A percentile compares a stretch with the other conserved stretches of the same genome.
These are phyloP conservation scores for Theodoxus fluviatilis DNA, from an alignment of 2,888 invertebrate species.

Conservation along the genomic window DNA sequence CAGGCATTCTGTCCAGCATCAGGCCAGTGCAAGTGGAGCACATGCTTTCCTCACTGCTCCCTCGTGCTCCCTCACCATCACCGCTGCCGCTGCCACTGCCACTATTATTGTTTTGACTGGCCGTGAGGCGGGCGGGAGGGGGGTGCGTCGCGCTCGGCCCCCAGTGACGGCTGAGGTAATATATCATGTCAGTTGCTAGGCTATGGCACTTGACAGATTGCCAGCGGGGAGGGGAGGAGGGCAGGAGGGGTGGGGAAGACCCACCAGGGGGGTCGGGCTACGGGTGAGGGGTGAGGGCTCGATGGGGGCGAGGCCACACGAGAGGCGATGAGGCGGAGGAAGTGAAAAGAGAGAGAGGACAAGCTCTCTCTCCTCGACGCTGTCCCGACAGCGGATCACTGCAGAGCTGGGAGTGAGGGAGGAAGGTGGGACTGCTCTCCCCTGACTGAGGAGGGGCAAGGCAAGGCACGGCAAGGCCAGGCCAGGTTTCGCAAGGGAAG, in stretches of 20 bases:
- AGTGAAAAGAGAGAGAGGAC: no score
- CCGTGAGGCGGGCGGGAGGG: slow-evolving; percentile 29
- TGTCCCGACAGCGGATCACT: no score
- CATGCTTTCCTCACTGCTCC: slow-evolving; percentile 24
- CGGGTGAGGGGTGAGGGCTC: no score
- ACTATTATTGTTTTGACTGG: slow-evolving; percentile 30
- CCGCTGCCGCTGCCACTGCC: slow-evolving; percentile 28
- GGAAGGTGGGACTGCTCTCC: no score
- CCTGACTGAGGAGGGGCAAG: no score
- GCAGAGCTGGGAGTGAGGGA: no score
- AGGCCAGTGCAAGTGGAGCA: slow-evolving; percentile 33
- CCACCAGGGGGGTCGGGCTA: no score
- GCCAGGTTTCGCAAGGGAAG: no score
- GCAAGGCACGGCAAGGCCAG: no score
- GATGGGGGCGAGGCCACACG: no score
- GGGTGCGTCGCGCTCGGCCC: slow-evolving; percentile 40
- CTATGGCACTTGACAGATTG: slow-evolving; percentile 61
- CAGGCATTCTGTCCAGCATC: slow-evolving; percentile 40
- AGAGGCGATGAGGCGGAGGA: no score
- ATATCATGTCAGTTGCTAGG: slow-evolving; percentile 58
- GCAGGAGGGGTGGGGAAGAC: neutral
- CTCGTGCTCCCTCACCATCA: slow-evolving; percentile 7
- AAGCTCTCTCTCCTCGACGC: no score
- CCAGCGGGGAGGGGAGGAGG: slow-evolving; percentile 34
- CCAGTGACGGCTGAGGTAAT: slow-evolving; percentile 50